Evolutionary conservation across 1,140 invertebrate genomes (phyloP).

Genomic region (Drosophila ficusphila): DNA sequence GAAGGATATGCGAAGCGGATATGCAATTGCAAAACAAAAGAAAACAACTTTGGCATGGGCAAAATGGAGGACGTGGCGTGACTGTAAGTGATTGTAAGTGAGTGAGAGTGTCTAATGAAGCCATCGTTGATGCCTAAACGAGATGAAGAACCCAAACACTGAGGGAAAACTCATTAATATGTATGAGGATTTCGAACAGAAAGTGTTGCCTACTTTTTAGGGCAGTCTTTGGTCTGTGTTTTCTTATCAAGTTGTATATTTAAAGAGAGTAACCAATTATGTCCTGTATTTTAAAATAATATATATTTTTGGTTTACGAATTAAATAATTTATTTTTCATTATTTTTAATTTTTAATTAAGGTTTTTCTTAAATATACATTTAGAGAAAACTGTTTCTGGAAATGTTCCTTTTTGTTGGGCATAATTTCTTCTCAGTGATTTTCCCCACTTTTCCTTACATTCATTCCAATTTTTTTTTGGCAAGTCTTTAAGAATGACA

Average conservation of each 20-base stretch:
- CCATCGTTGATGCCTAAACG: conserved; percentile 32
- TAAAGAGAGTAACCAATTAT: too few relatives aligned
- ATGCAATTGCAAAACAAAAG: conserved; percentile 31
- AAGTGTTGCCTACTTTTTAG: background rate
- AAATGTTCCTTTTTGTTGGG: background rate
- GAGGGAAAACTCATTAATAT: background rate
- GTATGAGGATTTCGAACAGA: background rate
- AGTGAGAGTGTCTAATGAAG: conserved; percentile 54
- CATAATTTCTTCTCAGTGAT: conserved; percentile 3
- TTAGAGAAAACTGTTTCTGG: too few relatives aligned
- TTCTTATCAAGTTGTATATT: too few relatives aligned
- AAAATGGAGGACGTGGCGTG: conserved; percentile 24
- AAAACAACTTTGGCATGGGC: conserved; percentile 18
- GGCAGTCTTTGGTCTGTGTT: too few relatives aligned
- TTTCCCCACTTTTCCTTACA: background rate
- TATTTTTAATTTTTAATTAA: background rate
- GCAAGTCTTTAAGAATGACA: conserved; percentile 36
- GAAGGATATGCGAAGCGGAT: conserved; percentile 11
- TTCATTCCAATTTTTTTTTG: conserved; percentile 12
- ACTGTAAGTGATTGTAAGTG: conserved; percentile 50
- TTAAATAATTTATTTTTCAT: too few relatives aligned
- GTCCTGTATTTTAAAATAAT: too few relatives aligned
- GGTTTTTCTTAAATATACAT: background rate
- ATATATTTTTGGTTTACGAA: too few relatives aligned
- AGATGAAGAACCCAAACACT: conserved; percentile 4